Evolutionary conservation across 2,797 vertebrate genomes (phyloP), one percentile per base, ranked within the genome.

Genomic region (Eidolon dupreanum): DNA sequence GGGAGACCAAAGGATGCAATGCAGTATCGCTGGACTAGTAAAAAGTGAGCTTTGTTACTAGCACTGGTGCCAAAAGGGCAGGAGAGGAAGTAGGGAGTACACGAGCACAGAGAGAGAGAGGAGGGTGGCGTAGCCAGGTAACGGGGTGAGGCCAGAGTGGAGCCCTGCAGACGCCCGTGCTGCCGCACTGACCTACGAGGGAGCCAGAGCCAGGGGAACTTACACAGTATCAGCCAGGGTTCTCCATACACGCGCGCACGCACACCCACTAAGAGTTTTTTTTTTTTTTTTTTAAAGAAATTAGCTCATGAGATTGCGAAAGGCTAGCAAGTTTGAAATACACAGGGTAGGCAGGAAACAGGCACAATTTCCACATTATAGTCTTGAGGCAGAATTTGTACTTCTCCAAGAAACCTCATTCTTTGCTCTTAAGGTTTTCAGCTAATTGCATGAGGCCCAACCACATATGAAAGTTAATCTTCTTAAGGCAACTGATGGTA

Each of bases 221-320:
- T 61, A n/a, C 2, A n/a, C 16, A n/a, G 9, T 12, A 9, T 46
- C 20, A 46, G 22, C 24, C 17, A 43, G 15, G 5, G 1, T 84
- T 43, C 65, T 49, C 49, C 49, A 49, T 49, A 49, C 5, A 1
- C 1, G 8, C 10, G 43, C 43, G 8, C 43, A 2, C 43, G 41
- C 46, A 49, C 49, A 16, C 49, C 17, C 49, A 16, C 49, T 16
- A 24, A 74, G 15, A 41, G 6, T 75, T 57, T 59, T 43, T 86
- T 49, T 57, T 59, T 43, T 86, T 49, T 93, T 83, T 88, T 79
- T 16, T 49, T 15, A 71, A 89, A 88, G 38, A 28, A 90, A 75
- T 66, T 70, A 15, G n/a, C 33, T 57, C n/a, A 61, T 38, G 31
- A 1, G 7, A 84, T 65, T n/a, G n/a, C 55, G 11, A 10, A 57